Evolutionary conservation across 2,113 vertebrate genomes (phyloP).

Genomic region (Gnathonemus echidnorhynchus): DNA sequence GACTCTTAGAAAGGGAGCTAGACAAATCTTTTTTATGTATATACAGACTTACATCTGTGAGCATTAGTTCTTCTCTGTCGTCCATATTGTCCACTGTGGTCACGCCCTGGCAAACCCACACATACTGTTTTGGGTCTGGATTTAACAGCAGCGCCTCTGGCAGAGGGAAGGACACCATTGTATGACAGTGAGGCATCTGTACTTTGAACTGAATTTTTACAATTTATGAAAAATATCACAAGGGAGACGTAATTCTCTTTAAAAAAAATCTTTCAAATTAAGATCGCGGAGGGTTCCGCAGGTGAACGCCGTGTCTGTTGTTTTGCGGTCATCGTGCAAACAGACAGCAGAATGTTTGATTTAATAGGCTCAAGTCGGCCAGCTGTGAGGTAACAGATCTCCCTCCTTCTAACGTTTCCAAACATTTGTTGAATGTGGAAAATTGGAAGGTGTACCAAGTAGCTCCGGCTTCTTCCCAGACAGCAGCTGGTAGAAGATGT

Average conservation of each 20-base stretch:
- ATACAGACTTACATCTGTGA: slow-evolving; percentile 41
- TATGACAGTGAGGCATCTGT: background rate
- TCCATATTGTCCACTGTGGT: slow-evolving; percentile 50
- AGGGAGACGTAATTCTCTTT: background rate
- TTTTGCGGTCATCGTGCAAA: background rate
- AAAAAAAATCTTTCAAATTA: background rate
- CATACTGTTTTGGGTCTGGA: slow-evolving; percentile 44
- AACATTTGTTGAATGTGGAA: background rate
- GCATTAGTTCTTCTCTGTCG: slow-evolving; percentile 39
- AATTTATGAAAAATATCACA: background rate
- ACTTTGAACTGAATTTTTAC: background rate
- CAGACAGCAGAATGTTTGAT: background rate
- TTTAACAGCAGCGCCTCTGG: slow-evolving; percentile 45
- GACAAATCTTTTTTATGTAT: background rate
- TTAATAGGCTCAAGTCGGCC: background rate
- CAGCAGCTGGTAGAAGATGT: slow-evolving; percentile 82
- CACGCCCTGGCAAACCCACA: slow-evolving; percentile 52
- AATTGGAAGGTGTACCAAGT: slow-evolving; percentile 47
- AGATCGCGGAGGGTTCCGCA: background rate
- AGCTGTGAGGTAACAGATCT: background rate
- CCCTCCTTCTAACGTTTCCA: background rate
- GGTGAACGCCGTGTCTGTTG: background rate
- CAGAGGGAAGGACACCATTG: background rate
- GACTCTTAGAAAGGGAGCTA: background rate
- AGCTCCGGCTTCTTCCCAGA: slow-evolving; percentile 77